Conservation (phyloP, 2,797 vertebrate genomes). For the Channallabes apus region DNA sequence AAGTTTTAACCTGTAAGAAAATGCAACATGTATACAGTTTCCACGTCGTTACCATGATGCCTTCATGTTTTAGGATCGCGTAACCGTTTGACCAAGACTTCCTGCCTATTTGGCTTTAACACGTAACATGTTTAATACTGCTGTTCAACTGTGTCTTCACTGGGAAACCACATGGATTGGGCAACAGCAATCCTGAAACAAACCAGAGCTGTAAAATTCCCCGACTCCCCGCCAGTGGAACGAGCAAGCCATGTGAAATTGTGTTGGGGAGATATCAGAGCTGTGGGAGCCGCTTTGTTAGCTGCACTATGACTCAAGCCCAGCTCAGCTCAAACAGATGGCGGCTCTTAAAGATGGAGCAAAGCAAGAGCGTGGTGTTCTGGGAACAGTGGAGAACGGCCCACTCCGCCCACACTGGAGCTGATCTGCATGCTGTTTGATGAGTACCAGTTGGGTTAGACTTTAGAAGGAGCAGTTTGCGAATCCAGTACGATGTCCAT, state of each 20-base stretch:
- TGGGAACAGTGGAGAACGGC: constrained; percentile 44
- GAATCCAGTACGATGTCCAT: constrained; percentile 22
- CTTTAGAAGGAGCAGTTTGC: constrained; percentile 15
- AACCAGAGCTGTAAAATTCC: constrained; percentile 69
- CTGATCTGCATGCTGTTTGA: constrained; percentile 38
- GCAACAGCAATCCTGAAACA: constrained; percentile 68
- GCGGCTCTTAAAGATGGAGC: constrained; percentile 53
- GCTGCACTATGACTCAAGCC: constrained; percentile 46
- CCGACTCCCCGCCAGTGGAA: constrained; percentile 65
- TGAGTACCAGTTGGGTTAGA: constrained; percentile 30
- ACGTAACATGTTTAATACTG: constrained; percentile 36
- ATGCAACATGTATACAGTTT: not conserved
- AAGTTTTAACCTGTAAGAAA: constrained; percentile 71
- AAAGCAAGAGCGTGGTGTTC: constrained; percentile 41
- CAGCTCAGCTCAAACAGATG: constrained; percentile 53
- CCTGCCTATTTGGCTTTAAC: constrained; percentile 25
- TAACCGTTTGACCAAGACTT: constrained; percentile 24
- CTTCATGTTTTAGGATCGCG: constrained; percentile 43
- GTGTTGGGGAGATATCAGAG: constrained; percentile 56
- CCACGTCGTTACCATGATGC: constrained; percentile 45
- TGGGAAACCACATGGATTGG: constrained; percentile 67
- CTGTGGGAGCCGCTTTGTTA: constrained; percentile 55
- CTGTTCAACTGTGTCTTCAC: constrained; percentile 66
- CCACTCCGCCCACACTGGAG: constrained; percentile 51
- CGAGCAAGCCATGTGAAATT: constrained; percentile 62